Evolutionary conservation across 2,797 vertebrate species (phyloP), one percentile per base, ranked within the genome.

Genomic region (Argentina silus): DNA sequence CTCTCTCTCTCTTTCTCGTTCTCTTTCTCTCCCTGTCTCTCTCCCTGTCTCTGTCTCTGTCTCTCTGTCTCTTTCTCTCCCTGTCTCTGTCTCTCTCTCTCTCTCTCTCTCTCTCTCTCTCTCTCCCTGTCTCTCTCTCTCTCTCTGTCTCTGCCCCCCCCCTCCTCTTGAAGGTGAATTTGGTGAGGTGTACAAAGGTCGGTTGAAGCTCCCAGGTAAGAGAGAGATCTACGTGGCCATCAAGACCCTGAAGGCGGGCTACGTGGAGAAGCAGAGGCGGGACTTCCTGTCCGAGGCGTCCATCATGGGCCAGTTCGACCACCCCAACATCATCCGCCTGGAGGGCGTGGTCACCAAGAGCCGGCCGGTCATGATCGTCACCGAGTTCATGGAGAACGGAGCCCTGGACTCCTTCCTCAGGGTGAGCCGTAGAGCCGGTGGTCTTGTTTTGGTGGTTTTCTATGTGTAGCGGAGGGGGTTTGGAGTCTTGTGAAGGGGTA

Each of bases 251-350:
- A 99, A 99, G 80, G 97, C 96, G 0, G 98, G 97, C n/a, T 99
- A 99, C 72, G 97, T 97, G 0, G 98, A 99, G 77, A 99, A 98
- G 85, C 98, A 99, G 87, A 95, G 98, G 1, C 90, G 97, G 70
- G 98, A 99, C 88, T 99, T 99, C 87, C 93, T 99, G 88, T 96
- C 98, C 0, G 98, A 99, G 88, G 98, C 98, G 0, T 99, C 97
- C 74, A 99, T 99, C 90, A 99, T 99, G 98, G 98, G 97, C 6
- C 98, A 99, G 90, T 99, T 99, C 0, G 98, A 99, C 88, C 98
- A 99, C 83, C 98, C 98, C 50, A 99, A 99, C 83, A 98, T 99
- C 70, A 99, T 99, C 51, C 96, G 96, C 0, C 91, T 99, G 60
- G 98, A 99, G 78, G 98, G 98, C 0, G 98, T 99, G 6, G 97